Percentiles rank a stretch among this genome's conserved stretches.
Evolutionary conservation across 2,888 invertebrate genomes (phyloP).

Genomic region (Cryptus viduatorius): DNA sequence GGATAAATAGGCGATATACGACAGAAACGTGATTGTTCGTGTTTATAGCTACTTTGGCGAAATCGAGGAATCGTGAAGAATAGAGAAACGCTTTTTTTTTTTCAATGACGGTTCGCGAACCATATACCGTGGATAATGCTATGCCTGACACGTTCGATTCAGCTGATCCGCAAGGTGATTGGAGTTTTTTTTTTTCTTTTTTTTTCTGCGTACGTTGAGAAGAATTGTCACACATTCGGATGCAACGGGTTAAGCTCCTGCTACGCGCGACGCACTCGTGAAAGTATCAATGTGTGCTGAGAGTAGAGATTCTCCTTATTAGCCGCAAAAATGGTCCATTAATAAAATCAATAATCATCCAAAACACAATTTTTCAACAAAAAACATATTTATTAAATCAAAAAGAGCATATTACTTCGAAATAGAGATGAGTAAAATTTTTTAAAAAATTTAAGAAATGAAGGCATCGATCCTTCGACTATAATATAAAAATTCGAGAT

Average conservation of each 20-base stretch:
- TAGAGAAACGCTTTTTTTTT: not conserved
- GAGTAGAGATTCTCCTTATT: too few species aligned
- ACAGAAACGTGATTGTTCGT: not conserved
- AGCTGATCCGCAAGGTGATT: constrained; percentile 1
- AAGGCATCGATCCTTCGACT: not conserved
- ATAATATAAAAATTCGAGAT: not conserved
- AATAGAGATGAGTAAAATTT: not conserved
- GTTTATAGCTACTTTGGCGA: not conserved
- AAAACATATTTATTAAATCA: too few species aligned
- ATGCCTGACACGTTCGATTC: constrained; percentile 3
- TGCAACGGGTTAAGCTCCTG: not conserved
- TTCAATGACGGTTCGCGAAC: not conserved
- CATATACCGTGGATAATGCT: not conserved
- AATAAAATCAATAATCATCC: too few species aligned
- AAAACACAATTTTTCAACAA: too few species aligned
- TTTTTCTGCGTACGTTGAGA: not conserved
- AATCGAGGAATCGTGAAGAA: constrained; percentile 5
- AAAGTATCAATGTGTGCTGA: not conserved
- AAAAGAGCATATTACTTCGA: not conserved
- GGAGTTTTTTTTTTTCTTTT: not conserved
- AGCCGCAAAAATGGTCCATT: too few species aligned
- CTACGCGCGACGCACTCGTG: not conserved
- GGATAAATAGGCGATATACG: not conserved
- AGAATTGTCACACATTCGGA: constrained; percentile 4
- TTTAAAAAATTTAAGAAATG: not conserved